These are phyloP conservation scores for Microplitis demolitor DNA, from an alignment of 1,140 invertebrate species.

Conservation along the genomic window DNA sequence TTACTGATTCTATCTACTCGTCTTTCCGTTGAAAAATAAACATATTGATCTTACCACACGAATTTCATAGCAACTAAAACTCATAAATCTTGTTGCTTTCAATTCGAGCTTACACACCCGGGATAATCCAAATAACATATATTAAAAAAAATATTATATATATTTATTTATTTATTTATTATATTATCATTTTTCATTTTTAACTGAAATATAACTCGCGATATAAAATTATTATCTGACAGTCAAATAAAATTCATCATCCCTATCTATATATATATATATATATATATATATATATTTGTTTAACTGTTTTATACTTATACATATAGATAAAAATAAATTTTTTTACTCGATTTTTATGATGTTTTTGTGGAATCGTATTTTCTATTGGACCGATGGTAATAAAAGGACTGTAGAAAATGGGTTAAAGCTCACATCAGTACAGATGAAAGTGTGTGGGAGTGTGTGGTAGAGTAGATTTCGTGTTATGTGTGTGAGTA, in stretches of 20 bases:
- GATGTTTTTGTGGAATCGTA: conserved; percentile 3
- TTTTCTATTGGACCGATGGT: conserved; percentile 10
- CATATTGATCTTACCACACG: too few relatives aligned
- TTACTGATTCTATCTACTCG: too few relatives aligned
- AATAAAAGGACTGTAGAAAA: conserved; percentile 15
- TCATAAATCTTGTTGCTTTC: too few relatives aligned
- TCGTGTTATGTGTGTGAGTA: too few relatives aligned
- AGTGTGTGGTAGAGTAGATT: too few relatives aligned
- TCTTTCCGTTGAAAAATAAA: too few relatives aligned
- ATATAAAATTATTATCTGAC: not conserved
- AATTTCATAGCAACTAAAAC: too few relatives aligned
- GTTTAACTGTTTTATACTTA: not conserved
- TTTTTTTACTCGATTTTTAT: conserved; percentile 8
- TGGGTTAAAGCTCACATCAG: not conserved
- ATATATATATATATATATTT: not conserved
- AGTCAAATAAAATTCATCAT: conserved; percentile 1
- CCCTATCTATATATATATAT: too few relatives aligned
- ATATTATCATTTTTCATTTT: not conserved
- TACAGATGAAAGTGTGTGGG: not conserved
- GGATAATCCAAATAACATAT: too few relatives aligned
- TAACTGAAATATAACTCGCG: not conserved
- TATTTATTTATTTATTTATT: not conserved
- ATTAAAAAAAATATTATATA: too few relatives aligned
- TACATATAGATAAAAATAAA: too few relatives aligned
- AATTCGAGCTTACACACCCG: too few relatives aligned